Evolutionary conservation across 2,797 vertebrate species (phyloP), one percentile per base, ranked within the genome.

Genomic region (Schizopygopsis pylzovi): DNA sequence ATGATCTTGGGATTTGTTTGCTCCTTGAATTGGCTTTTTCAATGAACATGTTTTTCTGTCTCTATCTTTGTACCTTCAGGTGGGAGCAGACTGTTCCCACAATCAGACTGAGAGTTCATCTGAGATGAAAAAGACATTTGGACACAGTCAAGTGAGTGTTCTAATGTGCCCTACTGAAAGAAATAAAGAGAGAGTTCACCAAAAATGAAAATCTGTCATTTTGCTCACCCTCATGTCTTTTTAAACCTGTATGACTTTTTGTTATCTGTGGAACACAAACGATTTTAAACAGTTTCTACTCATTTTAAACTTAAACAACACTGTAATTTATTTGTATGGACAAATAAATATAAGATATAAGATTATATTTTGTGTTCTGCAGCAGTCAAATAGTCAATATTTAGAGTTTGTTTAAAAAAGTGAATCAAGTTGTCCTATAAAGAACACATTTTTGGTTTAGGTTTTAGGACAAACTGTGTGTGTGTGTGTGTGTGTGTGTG

Each of bases 81-180:
- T 91, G n/a, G 94, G 93, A 12, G 89, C 86, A 39, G 86, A 91
- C 81, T 96, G 95, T 85, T 94, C 89, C 87, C 93, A 94, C 83
- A 96, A 95, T 89, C 93, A 94, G 90, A 95, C 93, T 71, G 92
- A 92, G 89, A 92, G 92, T 87, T 91, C 92, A 37, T 91, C 91
- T 77, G 92, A 92, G 85, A 95, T 91, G 86, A 93, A 93, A 93
- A 94, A 89, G 85, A 92, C 90, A 78, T 90, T 90, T 88, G 93
- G 93, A 65, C 82, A 90, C 79, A 91, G 93, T 86, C 94, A 95
- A 93, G 96, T 96, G 90, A 90, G 93, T 49, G 22, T 56, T 79
- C 33, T 41, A 39, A 28, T n/a, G 37, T 70, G 47, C 28, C n/a
- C 22, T 72, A 18, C 43, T 76, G 82, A 67, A 79, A 16, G 76